Evolutionary conservation across 2,888 invertebrate species (phyloP).

Genomic region (Mythimna albipuncta): DNA sequence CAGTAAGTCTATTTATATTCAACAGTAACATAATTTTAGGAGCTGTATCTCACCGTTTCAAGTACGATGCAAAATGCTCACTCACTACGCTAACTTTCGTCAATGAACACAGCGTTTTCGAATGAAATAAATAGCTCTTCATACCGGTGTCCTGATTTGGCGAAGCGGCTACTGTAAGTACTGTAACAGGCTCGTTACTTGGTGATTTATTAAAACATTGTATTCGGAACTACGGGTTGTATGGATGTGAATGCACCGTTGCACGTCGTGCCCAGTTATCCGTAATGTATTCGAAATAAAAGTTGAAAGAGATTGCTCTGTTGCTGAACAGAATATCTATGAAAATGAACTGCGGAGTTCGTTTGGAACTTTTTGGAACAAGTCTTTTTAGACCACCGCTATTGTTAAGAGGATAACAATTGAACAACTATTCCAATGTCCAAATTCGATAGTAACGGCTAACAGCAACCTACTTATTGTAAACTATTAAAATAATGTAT

Average conservation of each 20-base stretch:
- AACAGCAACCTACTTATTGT: slow-evolving; percentile 1
- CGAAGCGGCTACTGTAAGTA: slow-evolving; percentile 80
- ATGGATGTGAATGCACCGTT: slow-evolving; percentile 78
- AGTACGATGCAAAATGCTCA: slow-evolving; percentile 43
- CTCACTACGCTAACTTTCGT: slow-evolving; percentile 69
- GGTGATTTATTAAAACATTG: slow-evolving; percentile 83
- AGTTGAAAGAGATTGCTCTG: slow-evolving; percentile 44
- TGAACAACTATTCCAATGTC: slow-evolving; percentile 4
- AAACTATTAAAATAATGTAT: slow-evolving; percentile 24
- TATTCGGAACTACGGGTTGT: slow-evolving; percentile 74
- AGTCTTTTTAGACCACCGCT: background rate
- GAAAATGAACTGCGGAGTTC: slow-evolving; percentile 35
- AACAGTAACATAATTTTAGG: slow-evolving; percentile 34
- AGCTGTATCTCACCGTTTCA: slow-evolving; percentile 35
- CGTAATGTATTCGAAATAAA: slow-evolving; percentile 58
- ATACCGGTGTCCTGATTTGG: slow-evolving; percentile 80
- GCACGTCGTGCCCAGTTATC: slow-evolving; percentile 60
- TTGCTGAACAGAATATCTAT: slow-evolving; percentile 42
- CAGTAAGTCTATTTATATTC: slow-evolving; percentile 50
- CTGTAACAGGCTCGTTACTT: slow-evolving; percentile 71
- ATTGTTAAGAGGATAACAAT: slow-evolving; percentile 40
- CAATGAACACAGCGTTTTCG: slow-evolving; percentile 64
- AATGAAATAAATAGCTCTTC: slow-evolving; percentile 77
- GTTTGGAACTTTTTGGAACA: slow-evolving; percentile 23
- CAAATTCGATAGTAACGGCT: background rate